phyloP scores from a whole-genome alignment of 2,113 vertebrate genomes.

The Micronisus gabar region DNA sequence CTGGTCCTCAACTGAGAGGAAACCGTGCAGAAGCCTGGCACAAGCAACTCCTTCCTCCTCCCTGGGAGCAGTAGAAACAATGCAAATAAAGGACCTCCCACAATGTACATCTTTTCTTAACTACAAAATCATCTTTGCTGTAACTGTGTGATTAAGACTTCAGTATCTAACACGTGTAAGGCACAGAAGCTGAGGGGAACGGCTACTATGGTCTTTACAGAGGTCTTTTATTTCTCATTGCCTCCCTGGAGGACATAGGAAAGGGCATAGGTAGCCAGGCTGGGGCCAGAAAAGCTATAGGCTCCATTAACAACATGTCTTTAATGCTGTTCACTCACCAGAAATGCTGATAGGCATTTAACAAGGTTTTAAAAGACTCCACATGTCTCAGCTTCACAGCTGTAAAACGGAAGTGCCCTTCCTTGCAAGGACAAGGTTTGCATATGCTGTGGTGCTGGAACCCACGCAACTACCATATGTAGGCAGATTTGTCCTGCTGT shows the following conservation, averaged over 20 bases:
- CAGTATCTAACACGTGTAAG: not conserved
- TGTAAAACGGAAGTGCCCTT: constrained; percentile 1
- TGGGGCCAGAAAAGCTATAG: not conserved
- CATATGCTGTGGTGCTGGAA: not conserved
- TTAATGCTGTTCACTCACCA: not conserved
- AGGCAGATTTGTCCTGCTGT: not conserved
- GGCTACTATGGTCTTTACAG: not conserved
- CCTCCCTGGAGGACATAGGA: not conserved
- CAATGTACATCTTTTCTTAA: not conserved
- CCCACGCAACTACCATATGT: constrained; percentile 24
- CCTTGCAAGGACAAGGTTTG: not conserved
- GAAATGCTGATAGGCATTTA: not conserved
- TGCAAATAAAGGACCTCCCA: not conserved
- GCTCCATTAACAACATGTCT: not conserved
- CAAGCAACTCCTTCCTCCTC: not conserved
- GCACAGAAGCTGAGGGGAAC: not conserved
- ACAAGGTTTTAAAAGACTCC: constrained; percentile 31
- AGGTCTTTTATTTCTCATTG: fast-evolving
- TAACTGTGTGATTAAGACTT: not conserved
- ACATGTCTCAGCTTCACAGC: constrained; percentile 21
- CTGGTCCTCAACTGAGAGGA: not conserved
- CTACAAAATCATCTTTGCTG: not conserved
- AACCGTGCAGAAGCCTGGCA: not conserved
- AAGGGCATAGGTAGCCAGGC: not conserved
- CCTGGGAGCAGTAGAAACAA: not conserved